Evolutionary conservation across 2,888 invertebrate genomes (phyloP).

Genomic region (Rhimphoctona megacephalus): DNA sequence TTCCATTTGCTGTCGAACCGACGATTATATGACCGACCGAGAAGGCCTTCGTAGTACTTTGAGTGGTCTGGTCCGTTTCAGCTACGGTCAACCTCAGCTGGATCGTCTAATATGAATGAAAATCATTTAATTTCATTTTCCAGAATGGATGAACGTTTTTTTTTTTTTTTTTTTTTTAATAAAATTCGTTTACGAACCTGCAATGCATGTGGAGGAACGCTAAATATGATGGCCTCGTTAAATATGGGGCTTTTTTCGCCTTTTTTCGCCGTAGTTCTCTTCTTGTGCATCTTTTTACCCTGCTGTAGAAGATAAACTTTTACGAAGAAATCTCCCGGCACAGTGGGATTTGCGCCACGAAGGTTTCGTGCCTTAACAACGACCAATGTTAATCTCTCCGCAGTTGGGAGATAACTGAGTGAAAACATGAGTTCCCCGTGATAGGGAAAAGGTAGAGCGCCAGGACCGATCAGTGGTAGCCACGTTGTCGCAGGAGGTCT

Average conservation of each 20-base stretch:
- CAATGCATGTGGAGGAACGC: slow-evolving; percentile 90
- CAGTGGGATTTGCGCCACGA: slow-evolving; percentile 86
- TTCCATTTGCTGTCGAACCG: slow-evolving; percentile 90
- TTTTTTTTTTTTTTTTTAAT: neutral
- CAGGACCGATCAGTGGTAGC: slow-evolving; percentile 90
- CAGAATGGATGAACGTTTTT: no score
- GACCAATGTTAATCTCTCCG: slow-evolving; percentile 91
- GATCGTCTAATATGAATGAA: slow-evolving; percentile 86
- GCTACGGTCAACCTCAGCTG: slow-evolving; percentile 91
- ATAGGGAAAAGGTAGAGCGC: slow-evolving; percentile 85
- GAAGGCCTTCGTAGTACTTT: slow-evolving; percentile 86
- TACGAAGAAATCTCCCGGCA: slow-evolving; percentile 90
- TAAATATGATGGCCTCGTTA: slow-evolving; percentile 94
- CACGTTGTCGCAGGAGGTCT: slow-evolving; percentile 91
- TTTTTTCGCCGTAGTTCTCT: slow-evolving; percentile 91
- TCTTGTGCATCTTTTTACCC: slow-evolving; percentile 93
- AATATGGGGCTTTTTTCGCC: slow-evolving; percentile 92
- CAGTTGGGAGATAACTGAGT: slow-evolving; percentile 92
- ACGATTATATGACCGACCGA: slow-evolving; percentile 93
- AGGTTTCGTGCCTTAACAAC: slow-evolving; percentile 92
- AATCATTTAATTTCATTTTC: no score
- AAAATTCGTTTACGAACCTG: slow-evolving; percentile 84
- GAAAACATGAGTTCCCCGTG: slow-evolving; percentile 94
- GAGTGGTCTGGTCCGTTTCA: slow-evolving; percentile 83
- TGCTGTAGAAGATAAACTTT: slow-evolving; percentile 93